Base-by-base conservation (phyloP, 2,113 vertebrate species). In the Entomyzon cyanotis region DNA sequence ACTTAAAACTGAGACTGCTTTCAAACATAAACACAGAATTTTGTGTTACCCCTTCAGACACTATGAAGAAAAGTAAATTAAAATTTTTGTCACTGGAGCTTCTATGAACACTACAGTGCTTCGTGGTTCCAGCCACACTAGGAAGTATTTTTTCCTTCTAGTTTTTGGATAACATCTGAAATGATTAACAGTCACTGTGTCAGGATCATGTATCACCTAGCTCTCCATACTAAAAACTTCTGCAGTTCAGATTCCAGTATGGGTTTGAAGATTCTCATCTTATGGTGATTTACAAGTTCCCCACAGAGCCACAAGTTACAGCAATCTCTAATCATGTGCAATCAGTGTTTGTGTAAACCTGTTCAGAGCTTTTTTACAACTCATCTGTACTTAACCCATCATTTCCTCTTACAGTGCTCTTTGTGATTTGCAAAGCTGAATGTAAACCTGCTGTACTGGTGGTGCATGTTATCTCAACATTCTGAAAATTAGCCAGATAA, bases 1-100 rank as follows among this genome's bases (percentile, higher is more conserved):
- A 90, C 92, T 87, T 90, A 81, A 96, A 94, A 92, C 80, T 68
- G 76, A 78, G 86, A 68, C 71, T 94, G 83, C 94, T 97, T 96
- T 95, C 92, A 95, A 94, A 95, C 92, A 95, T 16, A 78, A 83
- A 92, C 53, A 75, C 33, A 90, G 71, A 74, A 63, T 92, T 89
- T 84, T 89, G 58, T 88, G 46, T 86, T 92, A 70, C 14, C 80
- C 25, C 49, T 77, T 65, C 73, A 88, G 55, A 94, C 52, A 81
- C 42, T 52, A 71, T 63, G 56, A 92, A 74, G 23, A 82, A 84
- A 84, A 86, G 24, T 68, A 90, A 89, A 90, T 87, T 71, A 78
- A 37, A 85, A 67, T 74, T 78, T 64, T 28, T 64, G 41, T 86
- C 5, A 2, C 49, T 4, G 4, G 41, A 86, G 79, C 44, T 9